phyloP scores from a whole-genome alignment of 2,888 invertebrate genomes.

The Hirudinaria manillensis region DNA sequence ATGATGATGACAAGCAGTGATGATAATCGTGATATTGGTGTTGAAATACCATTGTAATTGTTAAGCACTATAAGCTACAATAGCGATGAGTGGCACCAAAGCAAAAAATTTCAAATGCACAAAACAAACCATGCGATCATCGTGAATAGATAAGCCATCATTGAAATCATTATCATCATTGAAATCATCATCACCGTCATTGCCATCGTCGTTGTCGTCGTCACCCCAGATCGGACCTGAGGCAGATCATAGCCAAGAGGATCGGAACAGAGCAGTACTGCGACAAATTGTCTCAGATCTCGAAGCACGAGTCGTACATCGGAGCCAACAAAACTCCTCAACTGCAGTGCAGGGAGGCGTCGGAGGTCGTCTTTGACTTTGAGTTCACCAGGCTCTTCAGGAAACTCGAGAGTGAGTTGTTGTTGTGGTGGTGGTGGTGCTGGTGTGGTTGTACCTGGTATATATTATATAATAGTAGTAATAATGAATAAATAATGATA shows the following conservation, averaged over 20 bases:
- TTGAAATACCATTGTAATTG: too few relatives aligned
- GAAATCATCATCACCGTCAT: too few relatives aligned
- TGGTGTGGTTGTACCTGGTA: neutral
- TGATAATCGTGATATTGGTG: conserved; percentile 20
- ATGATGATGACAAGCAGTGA: conserved; percentile 5
- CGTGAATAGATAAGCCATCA: too few relatives aligned
- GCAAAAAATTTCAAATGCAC: too few relatives aligned
- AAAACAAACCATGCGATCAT: too few relatives aligned
- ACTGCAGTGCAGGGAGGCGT: conserved; percentile 67
- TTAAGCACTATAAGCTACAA: too few relatives aligned
- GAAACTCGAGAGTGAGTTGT: conserved; percentile 54
- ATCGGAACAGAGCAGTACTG: conserved; percentile 79
- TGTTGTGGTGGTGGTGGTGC: neutral
- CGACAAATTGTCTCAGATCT: conserved; percentile 76
- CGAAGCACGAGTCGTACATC: conserved; percentile 82
- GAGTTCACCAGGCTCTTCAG: conserved; percentile 90
- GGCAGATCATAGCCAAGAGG: conserved; percentile 77
- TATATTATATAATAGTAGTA: neutral
- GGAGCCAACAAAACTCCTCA: conserved; percentile 89
- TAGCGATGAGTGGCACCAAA: too few relatives aligned
- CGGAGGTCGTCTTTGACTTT: conserved; percentile 81
- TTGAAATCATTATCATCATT: too few relatives aligned
- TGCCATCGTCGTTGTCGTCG: too few relatives aligned
- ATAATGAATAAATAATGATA: neutral
- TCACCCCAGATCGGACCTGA: conserved; percentile 62